Evolutionary conservation across 2,888 invertebrate genomes (phyloP), one percentile per base, ranked within the genome.

Genomic region (Agrilus mali): DNA sequence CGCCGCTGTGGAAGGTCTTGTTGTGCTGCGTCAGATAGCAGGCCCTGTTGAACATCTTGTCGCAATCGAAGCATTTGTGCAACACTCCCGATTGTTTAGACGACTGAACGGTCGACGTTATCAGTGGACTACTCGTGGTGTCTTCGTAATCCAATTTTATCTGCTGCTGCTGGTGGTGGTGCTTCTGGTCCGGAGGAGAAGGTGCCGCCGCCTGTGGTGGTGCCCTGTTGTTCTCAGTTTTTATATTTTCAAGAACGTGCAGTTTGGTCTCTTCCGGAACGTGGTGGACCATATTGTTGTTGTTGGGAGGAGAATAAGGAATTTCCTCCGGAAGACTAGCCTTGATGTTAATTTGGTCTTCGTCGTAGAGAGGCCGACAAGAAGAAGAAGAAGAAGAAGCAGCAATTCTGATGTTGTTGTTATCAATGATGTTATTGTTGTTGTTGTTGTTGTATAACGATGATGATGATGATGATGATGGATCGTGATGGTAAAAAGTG

Each of bases 1-100:
- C 86, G 48, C 88, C 89, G 50, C 80, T 79, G 65, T 92, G 90
- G 67, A 87, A 87, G 53, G 85, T 85, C 65, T 88, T 89, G 67
- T 87, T 87, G 67, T 92, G 90, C 64, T 90, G 90, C 41, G 89
- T 90, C 44, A 90, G 71, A 63, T 90, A 90, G 64, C 90, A 90
- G 40, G 83, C 80, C 58, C 84, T 86, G 64, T 85, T 85, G 68
- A 90, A 90, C 35, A 79, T 68, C 65, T 89, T 89, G 63, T 84
- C 79, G 67, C 90, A 92, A 59, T 83, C 81, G 58, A 78, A 74
- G 66, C 89, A 90, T 66, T 82, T 83, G 63, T 79, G 77, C 41
- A 27, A 27, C 8, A 59, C 45, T 35, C 54, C 44, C 53, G 58
- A 43, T 44, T 55, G 55, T 40, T 53, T 54, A n/a, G n/a, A n/a